These are phyloP conservation scores for Temnopleurus reevesii DNA, from an alignment of 53 echinoderm and acorn worm species.

Conservation along the genomic window DNA sequence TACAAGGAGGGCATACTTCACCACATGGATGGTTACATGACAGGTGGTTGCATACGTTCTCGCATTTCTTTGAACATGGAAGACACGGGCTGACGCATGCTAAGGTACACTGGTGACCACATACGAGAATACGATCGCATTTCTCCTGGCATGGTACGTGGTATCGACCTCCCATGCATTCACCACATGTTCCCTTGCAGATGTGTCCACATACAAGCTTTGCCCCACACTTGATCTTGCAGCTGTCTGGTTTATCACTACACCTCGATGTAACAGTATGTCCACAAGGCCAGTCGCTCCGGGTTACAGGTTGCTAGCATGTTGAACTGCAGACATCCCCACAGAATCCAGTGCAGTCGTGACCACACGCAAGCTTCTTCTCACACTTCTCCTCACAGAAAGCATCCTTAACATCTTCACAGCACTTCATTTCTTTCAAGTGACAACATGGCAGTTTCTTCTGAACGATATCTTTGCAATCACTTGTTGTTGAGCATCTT, in stretches of 20 bases:
- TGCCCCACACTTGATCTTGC: constrained; percentile 61
- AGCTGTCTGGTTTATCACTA: constrained; percentile 54
- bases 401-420: background rate
- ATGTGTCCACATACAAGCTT: constrained; percentile 65
- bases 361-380: constrained; percentile 67
- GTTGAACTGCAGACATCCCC: constrained; percentile 7
- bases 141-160: constrained; percentile 55
- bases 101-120: constrained; percentile 72
- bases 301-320: constrained; percentile 47
- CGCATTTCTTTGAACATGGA: constrained; percentile 62
- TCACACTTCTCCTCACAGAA: constrained; percentile 10
- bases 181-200: constrained; percentile 72
- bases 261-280: constrained; percentile 65
- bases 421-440: background rate
- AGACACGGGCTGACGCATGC: constrained; percentile 65
- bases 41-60: constrained; percentile 54
- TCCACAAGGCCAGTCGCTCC: constrained; percentile 65
- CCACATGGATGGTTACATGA: constrained; percentile 62
- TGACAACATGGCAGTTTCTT: constrained; percentile 31
- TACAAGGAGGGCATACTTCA: constrained; percentile 56
- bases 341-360: constrained; percentile 46
- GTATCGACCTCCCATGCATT: constrained; percentile 43
- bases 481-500: background rate
- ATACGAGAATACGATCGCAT: constrained; percentile 65
- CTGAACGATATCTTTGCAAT: background rate